Evolutionary conservation across 2,888 invertebrate genomes (phyloP), one percentile per base, ranked within the genome.

Genomic region (Chesias legatella): DNA sequence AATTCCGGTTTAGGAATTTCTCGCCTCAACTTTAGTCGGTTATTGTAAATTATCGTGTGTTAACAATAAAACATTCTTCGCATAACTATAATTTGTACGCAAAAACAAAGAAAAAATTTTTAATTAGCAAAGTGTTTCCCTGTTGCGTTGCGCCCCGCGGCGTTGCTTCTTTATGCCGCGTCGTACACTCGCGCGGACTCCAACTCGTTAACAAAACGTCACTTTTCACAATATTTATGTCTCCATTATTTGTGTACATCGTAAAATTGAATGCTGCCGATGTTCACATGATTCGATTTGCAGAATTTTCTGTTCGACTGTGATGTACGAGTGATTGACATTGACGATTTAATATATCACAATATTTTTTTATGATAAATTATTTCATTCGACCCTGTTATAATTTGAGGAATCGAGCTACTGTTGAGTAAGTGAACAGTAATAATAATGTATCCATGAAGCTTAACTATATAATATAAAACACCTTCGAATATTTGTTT

Each of bases 171-270:
- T 78, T 75, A 80, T 68, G 74, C 81, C 83, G 79, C 81, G 79
- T 78, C 74, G 78, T 69, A 76, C 78, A 74, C 24, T 25, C 32
- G 17, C 20, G 28, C 11, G 21, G 24, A 35, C 34, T 39, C 29
- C 10, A 13, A 32, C 64, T 81, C 82, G 78, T 84, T 84, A 80
- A 82, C 76, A 64, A 79, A 80, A 85, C 77, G 81, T 81, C 83
- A 79, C 71, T 79, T 79, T 83, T 82, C 77, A 78, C 74, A 66
- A 79, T 82, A 81, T 82, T 81, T 81, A 84, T 82, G 80, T 81
- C 79, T 81, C 76, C 78, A 80, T 81, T 80, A 80, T 79, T 76
- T 80, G 63, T 68, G 68, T 67, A 79, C 75, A 70, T 75, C 72
- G 67, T 81, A 74, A 80, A 77, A 64, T 68, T 67, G 58, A 64